Base-by-base conservation (phyloP, 1,140 invertebrate genomes). In the Drosophila aff. region DNA sequence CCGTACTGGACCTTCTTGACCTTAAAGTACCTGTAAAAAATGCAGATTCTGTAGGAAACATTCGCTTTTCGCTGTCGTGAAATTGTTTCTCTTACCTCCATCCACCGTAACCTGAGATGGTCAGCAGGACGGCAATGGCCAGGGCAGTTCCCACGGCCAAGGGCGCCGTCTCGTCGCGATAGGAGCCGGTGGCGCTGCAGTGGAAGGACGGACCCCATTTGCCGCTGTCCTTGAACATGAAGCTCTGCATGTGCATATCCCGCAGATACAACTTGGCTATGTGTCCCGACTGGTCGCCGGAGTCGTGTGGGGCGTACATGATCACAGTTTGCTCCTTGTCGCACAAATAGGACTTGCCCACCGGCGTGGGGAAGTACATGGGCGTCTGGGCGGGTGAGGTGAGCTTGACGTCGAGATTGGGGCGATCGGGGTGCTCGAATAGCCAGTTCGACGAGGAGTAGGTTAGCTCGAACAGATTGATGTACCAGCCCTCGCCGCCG, bases 1-100 rank as follows among this genome's bases (percentile, higher is more conserved):
- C 97, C 97, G 92, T 98, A 98, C 86, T 98, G 96, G 7, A 98
- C 96, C 91, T 97, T 98, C 93, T 98, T 98, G 33, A 98, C 95
- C 92, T 97, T 97, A 84, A 97, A 95, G 87, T 98, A 97, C 79
- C 97, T 95, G 93, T 15, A 63, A 46, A 36, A 13, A 1, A n/a
- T n/a, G 9, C 4, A 41, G 6, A 44, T 9, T 13, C 52, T 64
- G 23, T 52, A 50, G n/a, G 38, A 31, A 3, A 21, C 2, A 11
- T 10, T 36, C 4, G 3, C 1, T 13, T 8, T n/a, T 9, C 23
- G 23, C 2, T 31, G 7, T 4, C 6, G 11, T 16, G 4, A 31
- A 15, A 13, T 3, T 10, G 33, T 36, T 1, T 6, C 6, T 21
- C 62, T 92, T 63, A 93, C 92, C 92, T 79, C 92, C 92, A 93